phyloP scores from a whole-genome alignment of 1,140 invertebrate genomes.

The Mamestra configurata region DNA sequence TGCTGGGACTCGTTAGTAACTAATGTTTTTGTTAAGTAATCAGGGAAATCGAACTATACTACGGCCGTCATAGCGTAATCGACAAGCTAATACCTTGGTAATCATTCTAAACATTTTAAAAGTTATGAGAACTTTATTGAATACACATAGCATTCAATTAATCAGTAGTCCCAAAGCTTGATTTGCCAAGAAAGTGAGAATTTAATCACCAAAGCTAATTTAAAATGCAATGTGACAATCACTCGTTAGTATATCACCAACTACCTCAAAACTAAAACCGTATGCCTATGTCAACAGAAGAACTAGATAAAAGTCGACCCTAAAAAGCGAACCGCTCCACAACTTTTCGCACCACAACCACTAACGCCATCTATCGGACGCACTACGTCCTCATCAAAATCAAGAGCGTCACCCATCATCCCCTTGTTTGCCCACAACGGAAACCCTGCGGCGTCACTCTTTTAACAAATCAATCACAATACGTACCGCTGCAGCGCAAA shows the following conservation, averaged over 20 bases:
- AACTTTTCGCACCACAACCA: background rate
- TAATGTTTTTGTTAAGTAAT: too few relatives aligned
- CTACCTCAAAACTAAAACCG: background rate
- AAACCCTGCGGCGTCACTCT: conserved; percentile 79
- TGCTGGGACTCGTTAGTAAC: too few relatives aligned
- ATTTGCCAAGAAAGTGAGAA: too few relatives aligned
- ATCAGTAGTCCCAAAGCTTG: too few relatives aligned
- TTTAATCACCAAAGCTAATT: background rate
- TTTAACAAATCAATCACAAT: conserved; percentile 81
- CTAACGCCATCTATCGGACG: conserved; percentile 65
- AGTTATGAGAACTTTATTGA: too few relatives aligned
- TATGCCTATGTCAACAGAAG: background rate
- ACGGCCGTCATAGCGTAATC: too few relatives aligned
- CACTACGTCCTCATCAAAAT: conserved; percentile 4
- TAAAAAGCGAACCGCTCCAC: conserved; percentile 8
- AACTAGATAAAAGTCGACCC: background rate
- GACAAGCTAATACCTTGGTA: too few relatives aligned
- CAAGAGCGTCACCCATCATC: conserved; percentile 49
- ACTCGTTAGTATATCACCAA: background rate
- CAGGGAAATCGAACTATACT: too few relatives aligned
- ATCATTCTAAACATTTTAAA: too few relatives aligned
- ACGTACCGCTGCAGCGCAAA: conserved; percentile 59
- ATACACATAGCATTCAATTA: too few relatives aligned
- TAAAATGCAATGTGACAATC: background rate
- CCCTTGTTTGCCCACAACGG: conserved; percentile 73